phyloP scores from a whole-genome alignment of 2,888 invertebrate species.

The Dryomyza anilis region DNA sequence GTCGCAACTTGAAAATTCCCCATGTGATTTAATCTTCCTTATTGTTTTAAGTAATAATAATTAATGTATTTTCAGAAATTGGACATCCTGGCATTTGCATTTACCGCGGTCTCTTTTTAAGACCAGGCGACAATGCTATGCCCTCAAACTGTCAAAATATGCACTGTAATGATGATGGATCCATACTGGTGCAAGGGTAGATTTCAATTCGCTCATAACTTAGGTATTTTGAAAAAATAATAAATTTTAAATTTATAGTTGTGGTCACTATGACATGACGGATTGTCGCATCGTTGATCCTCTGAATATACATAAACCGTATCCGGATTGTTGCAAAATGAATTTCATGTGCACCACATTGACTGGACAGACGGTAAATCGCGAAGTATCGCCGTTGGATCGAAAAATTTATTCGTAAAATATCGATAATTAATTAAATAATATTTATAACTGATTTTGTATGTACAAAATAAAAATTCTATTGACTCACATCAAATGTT shows the following conservation, averaged over 20 bases:
- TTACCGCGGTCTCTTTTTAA: conserved; percentile 39
- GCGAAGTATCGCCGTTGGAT: conserved; percentile 34
- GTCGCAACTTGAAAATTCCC: no score
- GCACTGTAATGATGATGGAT: conserved; percentile 43
- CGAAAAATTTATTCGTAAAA: conserved; percentile 31
- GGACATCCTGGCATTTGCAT: conserved; percentile 40
- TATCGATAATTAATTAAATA: background rate
- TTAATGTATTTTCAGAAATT: conserved; percentile 25
- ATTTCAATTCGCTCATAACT: background rate
- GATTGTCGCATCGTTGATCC: conserved; percentile 38
- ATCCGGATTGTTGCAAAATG: conserved; percentile 45
- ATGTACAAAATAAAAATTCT: no score
- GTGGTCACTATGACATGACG: conserved; percentile 37
- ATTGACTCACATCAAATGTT: no score
- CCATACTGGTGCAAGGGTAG: conserved; percentile 43
- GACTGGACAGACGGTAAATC: conserved; percentile 31
- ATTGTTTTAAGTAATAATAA: background rate
- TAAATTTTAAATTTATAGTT: conserved; percentile 31
- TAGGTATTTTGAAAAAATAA: background rate
- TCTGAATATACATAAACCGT: conserved; percentile 35
- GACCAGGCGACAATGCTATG: conserved; percentile 39
- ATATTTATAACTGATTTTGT: background rate
- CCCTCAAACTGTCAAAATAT: conserved; percentile 40
- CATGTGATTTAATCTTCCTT: background rate
- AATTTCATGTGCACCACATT: conserved; percentile 38